These are phyloP conservation scores for Tenualosa ilisha DNA, from an alignment of 2,797 vertebrate genomes.

Conservation along the genomic window DNA sequence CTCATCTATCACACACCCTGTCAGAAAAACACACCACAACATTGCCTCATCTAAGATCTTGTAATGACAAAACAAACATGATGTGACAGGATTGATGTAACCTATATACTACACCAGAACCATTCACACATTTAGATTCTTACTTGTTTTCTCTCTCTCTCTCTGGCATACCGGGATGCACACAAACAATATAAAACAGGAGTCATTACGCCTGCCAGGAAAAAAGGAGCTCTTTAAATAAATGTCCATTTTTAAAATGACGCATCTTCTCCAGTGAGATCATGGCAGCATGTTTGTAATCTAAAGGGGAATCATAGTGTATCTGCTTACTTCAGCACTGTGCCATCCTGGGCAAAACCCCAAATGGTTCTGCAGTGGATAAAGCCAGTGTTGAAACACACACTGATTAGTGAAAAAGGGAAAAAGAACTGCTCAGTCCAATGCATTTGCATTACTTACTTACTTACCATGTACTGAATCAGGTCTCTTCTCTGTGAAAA, in stretches of 20 bases:
- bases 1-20: constrained; percentile 48
- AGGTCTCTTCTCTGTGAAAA: background rate
- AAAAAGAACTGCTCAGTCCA: background rate
- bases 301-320: background rate
- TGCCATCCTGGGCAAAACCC: background rate
- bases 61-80: constrained; percentile 57
- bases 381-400: background rate
- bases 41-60: constrained; percentile 37
- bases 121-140: background rate
- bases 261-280: background rate
- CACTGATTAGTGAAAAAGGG: background rate
- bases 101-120: background rate
- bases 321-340: constrained; percentile 6
- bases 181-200: constrained; percentile 61
- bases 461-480: background rate
- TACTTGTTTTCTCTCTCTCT: constrained; percentile 25
- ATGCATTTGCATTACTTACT: background rate
- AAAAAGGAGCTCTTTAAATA: constrained; percentile 61
- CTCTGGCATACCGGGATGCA: background rate
- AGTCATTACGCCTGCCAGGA: constrained; percentile 74
- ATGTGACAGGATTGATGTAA: constrained; percentile 22
- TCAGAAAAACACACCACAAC: background rate
- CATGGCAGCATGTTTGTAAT: constrained; percentile 1
- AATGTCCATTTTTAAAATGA: background rate
- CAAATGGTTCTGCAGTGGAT: background rate